Evolutionary conservation across 2,113 vertebrate genomes (phyloP).

Genomic region (Atherinomorus stipes): DNA sequence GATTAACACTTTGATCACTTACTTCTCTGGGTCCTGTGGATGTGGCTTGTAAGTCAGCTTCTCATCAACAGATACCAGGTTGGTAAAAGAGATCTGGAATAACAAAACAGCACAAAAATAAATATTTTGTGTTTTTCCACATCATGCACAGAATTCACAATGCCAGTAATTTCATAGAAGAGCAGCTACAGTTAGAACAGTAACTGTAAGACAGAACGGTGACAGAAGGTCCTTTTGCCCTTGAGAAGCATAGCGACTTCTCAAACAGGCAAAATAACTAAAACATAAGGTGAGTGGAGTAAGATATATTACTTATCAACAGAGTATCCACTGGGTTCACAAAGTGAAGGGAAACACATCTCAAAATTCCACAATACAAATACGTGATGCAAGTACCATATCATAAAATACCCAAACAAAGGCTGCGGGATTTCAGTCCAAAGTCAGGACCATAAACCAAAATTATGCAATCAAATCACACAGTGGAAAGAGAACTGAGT

Average conservation of each 20-base stretch:
- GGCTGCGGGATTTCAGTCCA: no score
- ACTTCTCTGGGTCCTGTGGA: conserved; percentile 92
- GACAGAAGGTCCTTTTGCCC: background rate
- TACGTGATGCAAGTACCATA: no score
- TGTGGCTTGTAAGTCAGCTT: conserved; percentile 94
- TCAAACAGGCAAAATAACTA: background rate
- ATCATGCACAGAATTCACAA: background rate
- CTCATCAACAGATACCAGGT: conserved; percentile 97
- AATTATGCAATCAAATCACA: no score
- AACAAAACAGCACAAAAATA: background rate
- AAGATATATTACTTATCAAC: no score
- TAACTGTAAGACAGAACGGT: background rate
- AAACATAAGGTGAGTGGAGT: no score
- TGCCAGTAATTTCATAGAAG: background rate
- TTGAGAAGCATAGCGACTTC: background rate
- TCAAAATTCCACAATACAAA: no score
- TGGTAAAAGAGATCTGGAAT: conserved; percentile 94
- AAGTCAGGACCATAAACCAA: background rate
- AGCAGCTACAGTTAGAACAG: background rate
- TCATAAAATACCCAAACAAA: background rate
- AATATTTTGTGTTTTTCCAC: background rate
- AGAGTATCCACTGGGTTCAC: no score
- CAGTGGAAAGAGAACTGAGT: background rate
- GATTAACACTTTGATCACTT: conserved; percentile 31
- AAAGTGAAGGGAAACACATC: no score